Conservation (phyloP, 2,888 invertebrate species). For the Tenthredo mesomela region DNA sequence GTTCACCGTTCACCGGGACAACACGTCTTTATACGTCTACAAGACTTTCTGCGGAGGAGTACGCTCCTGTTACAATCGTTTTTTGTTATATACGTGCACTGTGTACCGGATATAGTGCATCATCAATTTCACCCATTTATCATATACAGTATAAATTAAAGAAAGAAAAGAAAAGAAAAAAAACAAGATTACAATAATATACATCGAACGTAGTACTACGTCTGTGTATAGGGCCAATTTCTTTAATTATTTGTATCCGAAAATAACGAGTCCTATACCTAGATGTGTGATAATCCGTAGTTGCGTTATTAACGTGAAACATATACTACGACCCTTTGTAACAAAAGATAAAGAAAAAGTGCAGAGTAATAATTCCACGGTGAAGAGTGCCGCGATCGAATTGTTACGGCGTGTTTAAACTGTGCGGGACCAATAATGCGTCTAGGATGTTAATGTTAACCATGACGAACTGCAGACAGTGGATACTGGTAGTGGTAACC, state of each 20-base stretch:
- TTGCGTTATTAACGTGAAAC: neutral
- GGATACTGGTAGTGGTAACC: conserved; percentile 22
- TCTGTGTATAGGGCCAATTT: too few relatives aligned
- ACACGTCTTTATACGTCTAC: conserved; percentile 35
- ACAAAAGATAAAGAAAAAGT: neutral
- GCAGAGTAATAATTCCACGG: neutral
- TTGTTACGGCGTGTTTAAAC: neutral
- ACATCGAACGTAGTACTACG: neutral
- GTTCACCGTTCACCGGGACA: conserved; percentile 46
- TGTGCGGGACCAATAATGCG: conserved; percentile 21
- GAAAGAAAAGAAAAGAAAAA: neutral
- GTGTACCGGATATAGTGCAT: neutral
- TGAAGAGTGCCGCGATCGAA: neutral
- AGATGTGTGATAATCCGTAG: neutral
- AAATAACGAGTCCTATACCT: neutral
- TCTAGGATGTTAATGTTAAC: conserved; percentile 22
- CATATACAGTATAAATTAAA: neutral
- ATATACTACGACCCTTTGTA: too few relatives aligned
- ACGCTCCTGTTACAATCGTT: neutral
- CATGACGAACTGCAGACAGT: conserved; percentile 31
- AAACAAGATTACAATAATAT: neutral
- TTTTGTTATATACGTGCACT: neutral
- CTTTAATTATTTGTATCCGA: neutral
- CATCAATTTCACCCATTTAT: neutral
- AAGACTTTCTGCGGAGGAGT: conserved; percentile 7